Evolutionary conservation across 1,140 invertebrate species (phyloP).

Genomic region (Macrostomum lignano): DNA sequence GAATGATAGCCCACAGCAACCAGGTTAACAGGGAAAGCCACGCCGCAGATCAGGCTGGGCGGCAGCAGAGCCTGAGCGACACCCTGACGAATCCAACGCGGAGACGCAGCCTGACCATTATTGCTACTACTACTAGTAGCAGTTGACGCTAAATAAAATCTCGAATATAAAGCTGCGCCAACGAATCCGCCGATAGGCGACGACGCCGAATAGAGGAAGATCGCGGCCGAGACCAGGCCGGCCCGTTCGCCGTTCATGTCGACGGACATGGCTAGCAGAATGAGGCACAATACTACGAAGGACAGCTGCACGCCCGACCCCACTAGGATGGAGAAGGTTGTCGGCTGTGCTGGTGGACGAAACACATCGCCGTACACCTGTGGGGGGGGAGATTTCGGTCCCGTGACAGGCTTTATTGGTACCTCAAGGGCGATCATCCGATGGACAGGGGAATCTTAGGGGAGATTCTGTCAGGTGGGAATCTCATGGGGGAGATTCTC

Average conservation of each 20-base stretch:
- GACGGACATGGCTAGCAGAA: slow-evolving; percentile 75
- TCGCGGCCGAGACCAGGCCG: slow-evolving; percentile 72
- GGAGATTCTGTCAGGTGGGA: no score
- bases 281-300: slow-evolving; percentile 62
- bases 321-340: slow-evolving; percentile 70
- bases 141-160: slow-evolving; percentile 72
- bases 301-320: slow-evolving; percentile 82
- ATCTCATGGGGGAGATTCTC: no score
- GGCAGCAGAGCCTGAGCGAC: slow-evolving; percentile 67
- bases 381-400: no score
- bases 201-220: slow-evolving; percentile 87
- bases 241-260: slow-evolving; percentile 92
- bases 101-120: no score
- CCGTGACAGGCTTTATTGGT: no score
- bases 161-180: slow-evolving; percentile 73
- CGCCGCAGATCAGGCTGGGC: slow-evolving; percentile 65
- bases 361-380: slow-evolving; percentile 98
- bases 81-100: slow-evolving; percentile 94
- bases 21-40: slow-evolving; percentile 90
- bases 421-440: no score
- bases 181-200: slow-evolving; percentile 90
- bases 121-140: no score
- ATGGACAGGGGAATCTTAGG: no score
- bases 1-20: slow-evolving; percentile 98
- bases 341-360: slow-evolving; percentile 54